Base-by-base conservation (phyloP, 2,888 invertebrate genomes). In the Andrena bucephala region DNA sequence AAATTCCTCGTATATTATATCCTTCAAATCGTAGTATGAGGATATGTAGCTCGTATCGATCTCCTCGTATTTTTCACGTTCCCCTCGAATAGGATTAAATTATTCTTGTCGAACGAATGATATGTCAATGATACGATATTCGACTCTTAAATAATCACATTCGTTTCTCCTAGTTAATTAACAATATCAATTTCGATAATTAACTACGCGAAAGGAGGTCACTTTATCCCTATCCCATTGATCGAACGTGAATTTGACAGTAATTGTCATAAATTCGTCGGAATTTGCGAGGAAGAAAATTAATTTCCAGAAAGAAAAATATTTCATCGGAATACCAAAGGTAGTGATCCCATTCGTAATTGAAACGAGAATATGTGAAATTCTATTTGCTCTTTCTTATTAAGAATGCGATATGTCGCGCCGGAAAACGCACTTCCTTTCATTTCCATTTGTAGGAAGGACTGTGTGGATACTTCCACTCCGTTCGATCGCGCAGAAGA, bases 391-490 rank as follows among this genome's bases (percentile, higher is more conserved):
- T 13, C 20, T 57, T 10, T 29, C 16, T 6, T 7, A 13, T 2
- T 29, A 16, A 16, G 0, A 1, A 36, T 4, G 42, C 42, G 42
- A 42, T 42, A 42, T 42, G 42, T 42, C 4, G 42, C 42, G n/a
- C 6, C 16, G 24, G 5, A 57, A 48, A 42, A 29, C 52, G 42
- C 36, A 36, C 16, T 60, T 29, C 13, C 42, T 24, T 57, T n/a
- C 52, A 71, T 36, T 76, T 85, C 86, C 59, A 77, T 86, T 86
- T 85, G 85, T 83, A 86, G 86, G 84, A 86, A 86, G 83, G 27
- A 57, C 57, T 54, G 63, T 68, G 36, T 48, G 52, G 67, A 42
- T 36, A 42, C 29, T 57, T 66, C 62, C 31, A 31, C 8, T 69
- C 70, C 66, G 20, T 62, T 77, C 86, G 86, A 86, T 85, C 85